phyloP scores from a whole-genome alignment of 2,888 invertebrate genomes.

The Drosophila formosana region DNA sequence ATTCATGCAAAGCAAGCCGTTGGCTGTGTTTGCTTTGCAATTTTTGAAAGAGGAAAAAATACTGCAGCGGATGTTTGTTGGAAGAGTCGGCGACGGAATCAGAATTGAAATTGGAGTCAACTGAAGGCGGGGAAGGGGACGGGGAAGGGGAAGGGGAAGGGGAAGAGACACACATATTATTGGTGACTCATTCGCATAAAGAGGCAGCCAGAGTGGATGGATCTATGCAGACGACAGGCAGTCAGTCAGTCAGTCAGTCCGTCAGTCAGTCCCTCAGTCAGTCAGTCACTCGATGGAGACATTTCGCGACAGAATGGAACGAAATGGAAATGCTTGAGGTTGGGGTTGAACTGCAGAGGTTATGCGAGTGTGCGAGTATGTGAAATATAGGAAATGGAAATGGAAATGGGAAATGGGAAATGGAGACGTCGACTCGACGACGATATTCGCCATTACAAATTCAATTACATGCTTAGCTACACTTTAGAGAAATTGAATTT shows the following conservation, averaged over 20 bases:
- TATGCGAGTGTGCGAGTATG: conserved; percentile 1
- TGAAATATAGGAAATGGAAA: conserved; percentile 9
- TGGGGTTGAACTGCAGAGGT: neutral
- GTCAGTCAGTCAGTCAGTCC: conserved; percentile 38
- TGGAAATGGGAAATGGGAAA: conserved; percentile 4
- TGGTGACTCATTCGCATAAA: conserved; percentile 48
- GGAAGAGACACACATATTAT: conserved; percentile 36
- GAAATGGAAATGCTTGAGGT: conserved; percentile 18
- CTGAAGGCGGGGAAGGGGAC: conserved; percentile 3
- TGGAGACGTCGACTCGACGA: conserved; percentile 39
- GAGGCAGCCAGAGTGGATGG: conserved; percentile 19
- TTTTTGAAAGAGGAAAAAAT: conserved; percentile 20
- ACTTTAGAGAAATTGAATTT: conserved; percentile 82
- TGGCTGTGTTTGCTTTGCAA: conserved; percentile 49
- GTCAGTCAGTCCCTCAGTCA: conserved; percentile 41
- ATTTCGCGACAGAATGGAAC: conserved; percentile 72
- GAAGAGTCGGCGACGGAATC: conserved; percentile 29
- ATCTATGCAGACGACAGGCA: conserved; percentile 62
- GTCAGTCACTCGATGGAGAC: conserved; percentile 65
- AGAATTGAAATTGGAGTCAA: conserved; percentile 63
- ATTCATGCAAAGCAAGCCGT: conserved; percentile 53
- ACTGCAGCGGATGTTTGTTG: conserved; percentile 15
- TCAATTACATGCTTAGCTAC: conserved; percentile 84
- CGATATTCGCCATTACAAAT: conserved; percentile 83
- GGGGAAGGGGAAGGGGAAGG: neutral